Evolutionary conservation across 2,797 vertebrate genomes (phyloP).

Genomic region (Sebastolobus alascanus): DNA sequence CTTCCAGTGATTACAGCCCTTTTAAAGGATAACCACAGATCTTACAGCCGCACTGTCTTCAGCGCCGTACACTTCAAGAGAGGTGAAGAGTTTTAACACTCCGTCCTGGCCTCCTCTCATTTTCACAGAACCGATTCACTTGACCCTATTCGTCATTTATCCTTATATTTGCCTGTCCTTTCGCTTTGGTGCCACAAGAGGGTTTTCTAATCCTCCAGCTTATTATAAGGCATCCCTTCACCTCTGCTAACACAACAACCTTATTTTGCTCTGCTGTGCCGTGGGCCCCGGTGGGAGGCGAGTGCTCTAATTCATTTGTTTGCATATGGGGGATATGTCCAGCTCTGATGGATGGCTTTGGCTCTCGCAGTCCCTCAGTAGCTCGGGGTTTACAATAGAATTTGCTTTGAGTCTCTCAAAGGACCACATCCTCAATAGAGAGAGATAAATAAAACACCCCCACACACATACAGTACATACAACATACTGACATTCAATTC

Average conservation of each 20-base stretch:
- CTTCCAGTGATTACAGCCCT: slow-evolving; percentile 64
- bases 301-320: slow-evolving; percentile 82
- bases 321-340: slow-evolving; percentile 78
- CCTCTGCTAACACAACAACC: slow-evolving; percentile 50
- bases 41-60: slow-evolving; percentile 33
- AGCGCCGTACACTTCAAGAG: slow-evolving; percentile 27
- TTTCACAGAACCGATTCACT: slow-evolving; percentile 52
- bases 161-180: slow-evolving; percentile 62
- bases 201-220: slow-evolving; percentile 63
- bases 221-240: slow-evolving; percentile 61
- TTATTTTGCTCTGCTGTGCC: slow-evolving; percentile 48
- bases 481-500: slow-evolving; percentile 51
- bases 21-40: slow-evolving; percentile 66
- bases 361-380: slow-evolving; percentile 63
- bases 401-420: slow-evolving; percentile 73
- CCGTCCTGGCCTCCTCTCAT: slow-evolving; percentile 45
- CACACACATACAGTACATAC: slow-evolving; percentile 40
- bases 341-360: slow-evolving; percentile 81
- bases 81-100: slow-evolving; percentile 44
- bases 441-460: slow-evolving; percentile 73
- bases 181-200: slow-evolving; percentile 46
- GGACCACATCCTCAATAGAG: slow-evolving; percentile 73
- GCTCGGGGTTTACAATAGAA: slow-evolving; percentile 72
- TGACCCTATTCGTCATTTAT: slow-evolving; percentile 71
- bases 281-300: slow-evolving; percentile 51